phyloP scores from a whole-genome alignment of 2,113 vertebrate genomes.

The Nothobranchius kuhntae region DNA sequence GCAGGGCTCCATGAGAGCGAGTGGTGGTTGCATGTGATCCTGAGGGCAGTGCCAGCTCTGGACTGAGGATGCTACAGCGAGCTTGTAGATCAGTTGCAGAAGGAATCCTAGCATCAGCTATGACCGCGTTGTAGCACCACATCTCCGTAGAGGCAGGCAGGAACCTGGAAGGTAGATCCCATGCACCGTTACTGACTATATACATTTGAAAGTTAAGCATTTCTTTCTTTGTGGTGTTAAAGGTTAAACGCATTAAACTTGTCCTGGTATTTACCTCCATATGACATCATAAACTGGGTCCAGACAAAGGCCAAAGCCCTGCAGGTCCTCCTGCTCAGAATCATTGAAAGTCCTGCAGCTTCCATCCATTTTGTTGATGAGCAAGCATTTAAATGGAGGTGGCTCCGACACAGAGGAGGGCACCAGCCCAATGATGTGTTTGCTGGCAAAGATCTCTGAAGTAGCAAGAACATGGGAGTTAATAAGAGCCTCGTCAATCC shows the following conservation, averaged over 20 bases:
- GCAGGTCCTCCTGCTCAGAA: slow-evolving; percentile 97
- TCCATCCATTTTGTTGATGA: slow-evolving; percentile 98
- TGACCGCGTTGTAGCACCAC: slow-evolving; percentile 97
- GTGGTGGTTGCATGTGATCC: slow-evolving; percentile 93
- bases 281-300: slow-evolving; percentile 99
- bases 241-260: too few species aligned
- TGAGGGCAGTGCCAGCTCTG: slow-evolving; percentile 93
- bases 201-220: too few species aligned
- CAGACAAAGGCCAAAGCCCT: slow-evolving; percentile 96
- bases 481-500: slow-evolving; percentile 98
- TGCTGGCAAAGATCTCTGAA: slow-evolving; percentile 98
- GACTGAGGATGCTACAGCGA: slow-evolving; percentile 93
- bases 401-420: slow-evolving; percentile 94
- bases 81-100: slow-evolving; percentile 89
- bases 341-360: slow-evolving; percentile 99
- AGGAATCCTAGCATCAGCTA: slow-evolving; percentile 93
- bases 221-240: neutral
- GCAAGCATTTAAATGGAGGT: slow-evolving; percentile 95
- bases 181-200: too few species aligned
- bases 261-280: slow-evolving; percentile 86
- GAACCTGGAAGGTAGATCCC: slow-evolving; percentile 78
- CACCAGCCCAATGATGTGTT: slow-evolving; percentile 96
- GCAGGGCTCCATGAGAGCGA: slow-evolving; percentile 95
- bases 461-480: slow-evolving; percentile 98
- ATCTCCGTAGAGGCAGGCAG: slow-evolving; percentile 87